Evolutionary conservation across 2,888 invertebrate species (phyloP), one percentile per base, ranked within the genome.

Genomic region (Sinopyrophorus schimmeli): DNA sequence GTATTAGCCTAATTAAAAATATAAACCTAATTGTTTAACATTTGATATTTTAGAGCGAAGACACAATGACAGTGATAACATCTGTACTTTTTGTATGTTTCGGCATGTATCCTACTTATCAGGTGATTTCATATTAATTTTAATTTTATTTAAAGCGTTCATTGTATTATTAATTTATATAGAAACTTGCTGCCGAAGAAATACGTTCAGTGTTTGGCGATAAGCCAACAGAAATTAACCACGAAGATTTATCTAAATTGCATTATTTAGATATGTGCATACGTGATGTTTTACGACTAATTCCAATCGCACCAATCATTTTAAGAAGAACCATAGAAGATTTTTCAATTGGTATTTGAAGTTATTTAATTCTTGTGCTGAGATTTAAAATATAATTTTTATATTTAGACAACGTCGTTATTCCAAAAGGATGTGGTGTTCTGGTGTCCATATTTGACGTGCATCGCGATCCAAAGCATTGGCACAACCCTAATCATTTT

Each of bases 101-200:
- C 15, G 70, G 68, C 42, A 67, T 70, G 67, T 67, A 70, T 58
- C 67, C 66, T 14, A 64, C 67, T 52, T 64, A 66, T 60, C 69
- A 70, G 57, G 67, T 65, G 58, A 44, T 35, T 44, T 17, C 23
- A 20, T n/a, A n/a, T n/a, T n/a, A n/a, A n/a, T n/a, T n/a, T n/a
- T n/a, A n/a, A n/a, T n/a, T n/a, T n/a, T n/a, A n/a, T n/a, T n/a
- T n/a, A n/a, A n/a, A n/a, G n/a, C n/a, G n/a, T 32, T 23, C 12
- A n/a, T n/a, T n/a, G n/a, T n/a, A n/a, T n/a, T n/a, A n/a, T n/a
- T n/a, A 5, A 3, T 31, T 16, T 5, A 10, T 10, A 12, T 11
- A 47, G 30, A 34, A 57, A 23, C 61, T 59, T 50, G 67, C 62
- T 12, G 61, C 55, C 3, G 47, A 57, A 9, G 69, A 69, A 64